These are phyloP conservation scores for Rhodophaea formosa DNA, from an alignment of 2,888 invertebrate species.

Conservation along the genomic window DNA sequence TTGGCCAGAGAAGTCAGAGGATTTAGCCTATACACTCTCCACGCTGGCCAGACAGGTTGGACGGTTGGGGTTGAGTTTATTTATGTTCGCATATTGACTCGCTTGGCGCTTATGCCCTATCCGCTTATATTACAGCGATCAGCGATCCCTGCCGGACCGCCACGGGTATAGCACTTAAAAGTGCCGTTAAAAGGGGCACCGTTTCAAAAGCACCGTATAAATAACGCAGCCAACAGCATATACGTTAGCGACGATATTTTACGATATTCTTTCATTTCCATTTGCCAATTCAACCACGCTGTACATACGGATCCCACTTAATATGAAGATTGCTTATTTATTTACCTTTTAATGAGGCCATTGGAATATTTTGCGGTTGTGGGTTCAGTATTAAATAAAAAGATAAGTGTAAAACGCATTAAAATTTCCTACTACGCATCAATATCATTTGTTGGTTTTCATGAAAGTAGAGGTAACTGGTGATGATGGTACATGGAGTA, in stretches of 20 bases:
- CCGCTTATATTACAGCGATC: constrained; percentile 39
- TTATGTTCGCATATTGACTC: neutral
- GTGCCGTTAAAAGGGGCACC: constrained; percentile 71
- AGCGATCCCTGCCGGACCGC: constrained; percentile 45
- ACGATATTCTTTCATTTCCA: constrained; percentile 64
- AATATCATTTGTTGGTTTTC: too few relatives aligned
- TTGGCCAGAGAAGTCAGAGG: too few relatives aligned
- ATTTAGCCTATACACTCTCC: too few relatives aligned
- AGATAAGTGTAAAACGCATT: too few relatives aligned
- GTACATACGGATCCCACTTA: constrained; percentile 20
- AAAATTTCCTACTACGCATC: too few relatives aligned
- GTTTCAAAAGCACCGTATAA: constrained; percentile 73
- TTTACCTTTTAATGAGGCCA: constrained; percentile 12
- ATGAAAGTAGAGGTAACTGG: too few relatives aligned
- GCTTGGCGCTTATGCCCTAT: constrained; percentile 27
- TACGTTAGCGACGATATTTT: constrained; percentile 66
- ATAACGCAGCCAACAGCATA: constrained; percentile 67
- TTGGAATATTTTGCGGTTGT: neutral
- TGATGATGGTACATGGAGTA: too few relatives aligned
- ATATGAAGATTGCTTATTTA: constrained; percentile 15
- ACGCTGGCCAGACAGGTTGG: too few relatives aligned
- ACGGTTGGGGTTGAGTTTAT: too few relatives aligned
- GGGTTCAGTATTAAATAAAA: too few relatives aligned
- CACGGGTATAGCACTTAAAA: constrained; percentile 69
- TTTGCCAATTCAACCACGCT: constrained; percentile 28